Percentiles rank a stretch among this genome's conserved stretches.
phyloP scores from a whole-genome alignment of 2,797 vertebrate genomes.

The Salarias fasciatus region DNA sequence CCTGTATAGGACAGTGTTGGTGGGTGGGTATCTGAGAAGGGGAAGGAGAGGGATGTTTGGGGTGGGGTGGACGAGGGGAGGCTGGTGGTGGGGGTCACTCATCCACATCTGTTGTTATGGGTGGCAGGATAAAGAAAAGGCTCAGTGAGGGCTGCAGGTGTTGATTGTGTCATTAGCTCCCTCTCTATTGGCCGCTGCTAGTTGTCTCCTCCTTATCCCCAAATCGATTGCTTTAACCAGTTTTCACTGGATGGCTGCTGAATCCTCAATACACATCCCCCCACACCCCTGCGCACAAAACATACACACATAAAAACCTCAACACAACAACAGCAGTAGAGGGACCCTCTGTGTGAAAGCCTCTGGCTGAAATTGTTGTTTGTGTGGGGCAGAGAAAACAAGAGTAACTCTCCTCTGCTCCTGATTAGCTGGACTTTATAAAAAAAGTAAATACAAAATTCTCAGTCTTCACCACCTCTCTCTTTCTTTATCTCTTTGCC shows the following conservation, averaged over 20 bases:
- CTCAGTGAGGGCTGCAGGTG: conserved; percentile 77
- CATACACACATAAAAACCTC: conserved; percentile 32
- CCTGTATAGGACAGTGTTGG: conserved; percentile 63
- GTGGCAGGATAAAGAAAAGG: conserved; percentile 72
- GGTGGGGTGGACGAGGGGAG: conserved; percentile 33
- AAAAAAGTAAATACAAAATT: too few species aligned
- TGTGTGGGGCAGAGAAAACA: conserved; percentile 59
- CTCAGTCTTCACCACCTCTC: conserved; percentile 26
- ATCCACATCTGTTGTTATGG: conserved; percentile 81
- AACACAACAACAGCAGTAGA: conserved; percentile 48
- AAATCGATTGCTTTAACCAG: conserved; percentile 76
- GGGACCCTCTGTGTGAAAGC: conserved; percentile 53
- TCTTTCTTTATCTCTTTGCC: conserved; percentile 1
- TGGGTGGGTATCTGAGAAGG: conserved; percentile 33
- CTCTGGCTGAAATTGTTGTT: conserved; percentile 66
- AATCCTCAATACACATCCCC: conserved; percentile 32
- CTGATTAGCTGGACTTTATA: conserved; percentile 38
- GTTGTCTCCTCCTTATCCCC: conserved; percentile 74
- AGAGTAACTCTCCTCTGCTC: conserved; percentile 26
- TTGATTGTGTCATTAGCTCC: conserved; percentile 81
- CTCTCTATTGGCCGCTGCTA: conserved; percentile 71
- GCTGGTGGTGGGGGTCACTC: conserved; percentile 71
- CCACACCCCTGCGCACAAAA: conserved; percentile 4
- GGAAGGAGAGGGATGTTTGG: background rate
- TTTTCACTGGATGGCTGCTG: conserved; percentile 70